Percentiles rank a stretch among this genome's conserved stretches.
These are phyloP conservation scores for Drosophila gunungcola DNA, from an alignment of 1,140 invertebrate species.

Conservation along the genomic window DNA sequence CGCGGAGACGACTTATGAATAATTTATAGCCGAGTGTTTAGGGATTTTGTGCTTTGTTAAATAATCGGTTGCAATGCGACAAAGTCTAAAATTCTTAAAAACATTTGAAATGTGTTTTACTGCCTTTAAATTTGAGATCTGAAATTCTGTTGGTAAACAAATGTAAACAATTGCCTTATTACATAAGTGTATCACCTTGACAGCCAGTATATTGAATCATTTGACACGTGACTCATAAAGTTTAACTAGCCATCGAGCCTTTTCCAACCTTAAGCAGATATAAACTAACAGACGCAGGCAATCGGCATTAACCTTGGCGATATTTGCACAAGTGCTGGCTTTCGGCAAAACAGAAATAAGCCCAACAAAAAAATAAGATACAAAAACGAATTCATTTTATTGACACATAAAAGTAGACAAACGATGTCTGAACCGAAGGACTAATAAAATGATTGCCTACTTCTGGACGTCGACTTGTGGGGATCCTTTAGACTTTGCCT, in stretches of 20 bases:
- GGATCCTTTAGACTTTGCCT: neutral
- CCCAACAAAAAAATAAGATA: slow-evolving; percentile 13
- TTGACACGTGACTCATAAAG: slow-evolving; percentile 57
- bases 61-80: slow-evolving; percentile 15
- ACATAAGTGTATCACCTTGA: slow-evolving; percentile 29
- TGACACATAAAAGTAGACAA: slow-evolving; percentile 40
- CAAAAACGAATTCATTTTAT: slow-evolving; percentile 24
- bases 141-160: neutral
- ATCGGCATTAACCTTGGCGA: slow-evolving; percentile 63
- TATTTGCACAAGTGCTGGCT: slow-evolving; percentile 57
- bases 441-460: slow-evolving; percentile 43
- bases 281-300: slow-evolving; percentile 29
- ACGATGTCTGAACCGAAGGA: neutral
- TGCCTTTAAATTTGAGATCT: neutral
- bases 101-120: neutral
- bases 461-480: slow-evolving; percentile 11
- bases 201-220: slow-evolving; percentile 42
- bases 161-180: neutral
- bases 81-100: neutral
- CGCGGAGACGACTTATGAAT: slow-evolving; percentile 49
- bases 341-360: slow-evolving; percentile 32
- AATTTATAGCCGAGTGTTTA: slow-evolving; percentile 54
- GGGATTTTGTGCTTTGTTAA: slow-evolving; percentile 40
- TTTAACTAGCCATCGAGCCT: slow-evolving; percentile 26
- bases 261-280: slow-evolving; percentile 35